Evolutionary conservation across 2,888 invertebrate genomes (phyloP).

Genomic region (Amphipyra tragopoginis): DNA sequence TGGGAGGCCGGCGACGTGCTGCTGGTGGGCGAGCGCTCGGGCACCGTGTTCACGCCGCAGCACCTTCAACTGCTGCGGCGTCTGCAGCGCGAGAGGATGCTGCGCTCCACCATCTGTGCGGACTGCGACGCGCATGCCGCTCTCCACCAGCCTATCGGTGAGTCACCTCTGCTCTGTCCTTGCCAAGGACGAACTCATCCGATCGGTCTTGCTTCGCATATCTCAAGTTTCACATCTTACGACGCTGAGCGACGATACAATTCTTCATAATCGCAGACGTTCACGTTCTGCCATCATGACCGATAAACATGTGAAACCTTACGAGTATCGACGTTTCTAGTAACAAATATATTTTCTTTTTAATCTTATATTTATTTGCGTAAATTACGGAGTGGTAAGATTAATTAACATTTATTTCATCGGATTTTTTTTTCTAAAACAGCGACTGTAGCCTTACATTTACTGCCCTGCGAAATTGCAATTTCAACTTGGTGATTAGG

Average conservation of each 20-base stretch:
- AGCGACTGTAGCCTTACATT: constrained; percentile 28
- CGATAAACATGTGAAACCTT: constrained; percentile 67
- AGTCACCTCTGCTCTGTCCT: constrained; percentile 77
- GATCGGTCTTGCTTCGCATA: constrained; percentile 60
- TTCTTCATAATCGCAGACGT: constrained; percentile 28
- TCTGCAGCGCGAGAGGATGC: constrained; percentile 90
- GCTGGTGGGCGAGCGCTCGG: constrained; percentile 88
- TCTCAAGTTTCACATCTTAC: constrained; percentile 59
- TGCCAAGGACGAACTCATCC: constrained; percentile 71
- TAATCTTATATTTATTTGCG: not conserved
- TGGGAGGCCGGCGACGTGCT: constrained; percentile 90
- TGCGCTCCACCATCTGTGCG: constrained; percentile 88
- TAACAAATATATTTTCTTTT: constrained; percentile 2
- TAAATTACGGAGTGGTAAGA: not conserved
- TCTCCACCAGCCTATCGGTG: constrained; percentile 85
- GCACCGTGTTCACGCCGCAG: constrained; percentile 92
- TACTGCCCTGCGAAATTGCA: constrained; percentile 37
- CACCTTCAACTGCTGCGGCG: constrained; percentile 91
- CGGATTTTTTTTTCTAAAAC: constrained; percentile 9
- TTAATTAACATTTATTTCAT: not conserved
- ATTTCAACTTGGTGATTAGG: constrained; percentile 32
- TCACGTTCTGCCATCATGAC: constrained; percentile 51
- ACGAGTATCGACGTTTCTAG: constrained; percentile 52
- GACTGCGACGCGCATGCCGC: constrained; percentile 87
- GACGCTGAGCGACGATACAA: constrained; percentile 47